phyloP scores from a whole-genome alignment of 2,113 vertebrate genomes.

The Mystacornis crossleyi region DNA sequence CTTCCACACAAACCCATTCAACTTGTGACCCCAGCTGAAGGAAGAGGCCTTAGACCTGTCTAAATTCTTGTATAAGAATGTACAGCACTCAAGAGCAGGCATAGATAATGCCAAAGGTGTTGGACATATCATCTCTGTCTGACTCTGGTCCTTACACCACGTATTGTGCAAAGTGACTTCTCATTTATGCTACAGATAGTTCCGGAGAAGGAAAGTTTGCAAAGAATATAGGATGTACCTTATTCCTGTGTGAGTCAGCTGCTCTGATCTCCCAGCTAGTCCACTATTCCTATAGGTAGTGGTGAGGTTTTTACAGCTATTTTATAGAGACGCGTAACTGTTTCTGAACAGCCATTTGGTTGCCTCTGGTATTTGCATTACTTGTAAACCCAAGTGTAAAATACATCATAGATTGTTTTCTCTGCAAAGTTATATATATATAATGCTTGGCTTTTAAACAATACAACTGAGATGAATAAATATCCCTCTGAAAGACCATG shows the following conservation, averaged over 20 bases:
- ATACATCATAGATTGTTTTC: not conserved
- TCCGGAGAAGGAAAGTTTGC: not conserved
- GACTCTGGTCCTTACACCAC: not conserved
- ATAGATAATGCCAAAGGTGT: not conserved
- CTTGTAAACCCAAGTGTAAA: not conserved
- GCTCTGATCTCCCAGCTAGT: not conserved
- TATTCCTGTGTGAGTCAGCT: not conserved
- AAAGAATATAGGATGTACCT: not conserved
- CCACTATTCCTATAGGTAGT: not conserved
- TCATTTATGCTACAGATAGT: not conserved
- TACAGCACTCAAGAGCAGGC: not conserved
- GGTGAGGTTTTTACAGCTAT: not conserved
- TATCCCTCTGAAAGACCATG: not conserved
- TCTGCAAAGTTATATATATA: not conserved
- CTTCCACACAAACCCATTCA: not conserved
- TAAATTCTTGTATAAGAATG: not conserved
- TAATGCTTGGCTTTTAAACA: not conserved
- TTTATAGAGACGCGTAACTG: not conserved
- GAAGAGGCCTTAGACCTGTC: not conserved
- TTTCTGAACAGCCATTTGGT: not conserved
- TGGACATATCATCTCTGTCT: not conserved
- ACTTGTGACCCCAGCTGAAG: not conserved
- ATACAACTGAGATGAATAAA: not conserved
- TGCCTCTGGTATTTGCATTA: not conserved
- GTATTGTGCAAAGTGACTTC: not conserved